Evolutionary conservation across 2,113 vertebrate species (phyloP).

Genomic region (Gavialis gangeticus): DNA sequence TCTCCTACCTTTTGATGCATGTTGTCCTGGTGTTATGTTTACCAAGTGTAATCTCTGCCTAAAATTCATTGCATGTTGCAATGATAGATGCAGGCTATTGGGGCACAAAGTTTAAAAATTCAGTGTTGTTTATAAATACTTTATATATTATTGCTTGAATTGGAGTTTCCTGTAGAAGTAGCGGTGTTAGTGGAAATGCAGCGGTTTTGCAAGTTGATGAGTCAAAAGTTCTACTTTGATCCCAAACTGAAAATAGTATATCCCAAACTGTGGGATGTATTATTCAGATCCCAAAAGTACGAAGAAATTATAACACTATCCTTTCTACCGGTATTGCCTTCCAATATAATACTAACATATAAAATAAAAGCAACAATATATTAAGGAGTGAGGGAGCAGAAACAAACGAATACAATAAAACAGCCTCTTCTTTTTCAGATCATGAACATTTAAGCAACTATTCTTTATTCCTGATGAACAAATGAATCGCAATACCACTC

Average conservation of each 20-base stretch:
- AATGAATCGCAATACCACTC: not conserved
- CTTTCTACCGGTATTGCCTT: not conserved
- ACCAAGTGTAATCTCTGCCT: not conserved
- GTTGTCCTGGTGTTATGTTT: conserved; percentile 20
- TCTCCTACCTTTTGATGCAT: conserved; percentile 11
- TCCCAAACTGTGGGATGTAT: not conserved
- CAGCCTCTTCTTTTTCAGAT: not conserved
- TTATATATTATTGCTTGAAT: not conserved
- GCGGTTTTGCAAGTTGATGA: not conserved
- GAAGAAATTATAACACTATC: not conserved
- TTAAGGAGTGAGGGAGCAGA: not conserved
- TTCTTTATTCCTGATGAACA: not conserved
- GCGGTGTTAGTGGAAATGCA: not conserved
- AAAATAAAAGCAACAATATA: not conserved
- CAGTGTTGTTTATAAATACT: not conserved
- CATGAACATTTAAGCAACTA: not conserved
- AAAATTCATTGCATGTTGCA: conserved; percentile 1
- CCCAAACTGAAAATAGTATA: not conserved
- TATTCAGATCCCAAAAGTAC: not conserved
- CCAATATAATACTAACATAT: not conserved
- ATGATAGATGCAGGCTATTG: not conserved
- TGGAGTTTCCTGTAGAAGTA: not conserved
- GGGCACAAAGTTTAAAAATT: not conserved
- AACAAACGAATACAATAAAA: not conserved
- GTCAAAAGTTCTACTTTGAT: not conserved